Percentiles rank a stretch among this genome's conserved stretches.
These are phyloP conservation scores for Leptinotarsa lineolata DNA, from an alignment of 1,140 invertebrate species.

Conservation along the genomic window DNA sequence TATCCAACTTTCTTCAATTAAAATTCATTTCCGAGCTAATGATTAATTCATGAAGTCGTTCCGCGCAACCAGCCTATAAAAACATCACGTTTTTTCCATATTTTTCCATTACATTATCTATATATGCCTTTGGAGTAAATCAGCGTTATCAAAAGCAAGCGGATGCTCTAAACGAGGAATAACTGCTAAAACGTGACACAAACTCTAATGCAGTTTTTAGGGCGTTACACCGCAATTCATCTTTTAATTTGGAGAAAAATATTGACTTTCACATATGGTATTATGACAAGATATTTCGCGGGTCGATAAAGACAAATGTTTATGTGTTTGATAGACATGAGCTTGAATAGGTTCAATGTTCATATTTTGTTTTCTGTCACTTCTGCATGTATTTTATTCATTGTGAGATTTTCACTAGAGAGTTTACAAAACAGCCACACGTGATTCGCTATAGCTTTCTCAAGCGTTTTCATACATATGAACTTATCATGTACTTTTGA, in stretches of 20 bases:
- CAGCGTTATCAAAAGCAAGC: conserved; percentile 50
- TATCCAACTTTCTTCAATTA: conserved; percentile 8
- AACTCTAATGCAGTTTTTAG: conserved; percentile 50
- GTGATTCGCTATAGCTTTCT: no score
- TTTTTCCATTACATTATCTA: conserved; percentile 55
- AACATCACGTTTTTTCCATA: conserved; percentile 47
- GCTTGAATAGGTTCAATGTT: no score
- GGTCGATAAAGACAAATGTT: background rate
- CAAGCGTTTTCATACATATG: no score
- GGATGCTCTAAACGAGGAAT: conserved; percentile 51
- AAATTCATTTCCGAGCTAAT: conserved; percentile 16
- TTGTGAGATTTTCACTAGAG: no score
- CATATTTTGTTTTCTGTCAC: no score
- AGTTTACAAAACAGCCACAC: no score
- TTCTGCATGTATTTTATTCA: no score
- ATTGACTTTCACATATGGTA: background rate
- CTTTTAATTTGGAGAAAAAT: conserved; percentile 20
- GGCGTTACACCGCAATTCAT: conserved; percentile 13
- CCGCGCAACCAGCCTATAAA: conserved; percentile 13
- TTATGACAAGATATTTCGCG: background rate
- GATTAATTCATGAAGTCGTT: conserved; percentile 17
- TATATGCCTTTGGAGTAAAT: conserved; percentile 51
- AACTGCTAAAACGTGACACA: conserved; percentile 50
- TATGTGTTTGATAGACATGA: background rate
- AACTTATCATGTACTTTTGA: no score